Evolutionary conservation across 1,140 invertebrate genomes (phyloP), one percentile per base, ranked within the genome.

Genomic region (Zaprionus inermis): DNA sequence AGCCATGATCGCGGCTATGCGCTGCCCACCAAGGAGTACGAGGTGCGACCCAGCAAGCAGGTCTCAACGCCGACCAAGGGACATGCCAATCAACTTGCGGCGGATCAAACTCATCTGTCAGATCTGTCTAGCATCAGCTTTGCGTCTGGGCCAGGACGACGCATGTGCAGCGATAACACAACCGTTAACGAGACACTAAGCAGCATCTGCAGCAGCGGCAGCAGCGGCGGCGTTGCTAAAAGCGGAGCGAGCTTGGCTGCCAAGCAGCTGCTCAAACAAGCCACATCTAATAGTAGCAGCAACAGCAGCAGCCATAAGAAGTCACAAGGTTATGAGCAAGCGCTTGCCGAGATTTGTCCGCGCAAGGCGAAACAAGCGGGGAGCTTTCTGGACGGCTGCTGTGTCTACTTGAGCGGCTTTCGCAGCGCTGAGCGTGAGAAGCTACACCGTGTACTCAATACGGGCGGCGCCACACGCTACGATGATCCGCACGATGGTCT

Each of bases 331-430:
- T 92, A 92, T n/a, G 75, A 81, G 49, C 59, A 81, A 54, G 69
- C 94, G 16, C 78, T 95, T 9, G 93, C 94, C 28, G 92, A 92
- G 41, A 93, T 97, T 14, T 94, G 95, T 75, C 93, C 96, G 66
- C 94, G 93, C 51, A 90, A 94, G 69, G 95, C 95, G 3, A 96
- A 96, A 90, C 94, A 93, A 81, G 95, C 95, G 76, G 97, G 97
- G 41, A 92, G 94, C 51, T 97, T 97, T 89, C 94, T 98, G 46
- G 97, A 98, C 92, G 97, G 97, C 55, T 97, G 96, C 91, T 96
- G 95, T 92, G 93, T 96, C 55, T 96, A 95, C 79, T 79, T 96
- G 30, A 93, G 93, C 81, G 96, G 96, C 46, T 96, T 97, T 81
- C 92, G 91, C 6, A 36, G 91, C 0, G 92, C 92, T 52, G 93